Percentiles rank a stretch among this genome's conserved stretches.
These are phyloP conservation scores for Agrochola circellaris DNA, from an alignment of 2,888 invertebrate genomes.

Conservation along the genomic window DNA sequence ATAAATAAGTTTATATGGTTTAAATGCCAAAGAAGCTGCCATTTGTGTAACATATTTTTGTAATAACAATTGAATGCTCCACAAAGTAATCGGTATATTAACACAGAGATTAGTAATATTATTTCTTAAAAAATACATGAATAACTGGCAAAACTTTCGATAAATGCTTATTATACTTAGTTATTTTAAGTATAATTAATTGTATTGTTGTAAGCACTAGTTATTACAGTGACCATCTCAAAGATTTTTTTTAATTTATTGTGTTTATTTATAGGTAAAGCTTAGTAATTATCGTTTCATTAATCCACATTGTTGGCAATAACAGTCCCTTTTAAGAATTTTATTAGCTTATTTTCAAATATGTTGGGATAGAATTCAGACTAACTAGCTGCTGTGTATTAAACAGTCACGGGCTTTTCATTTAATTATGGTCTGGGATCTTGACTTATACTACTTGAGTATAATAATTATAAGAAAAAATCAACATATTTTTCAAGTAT, in stretches of 20 bases:
- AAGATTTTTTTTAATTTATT: not conserved
- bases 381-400: not conserved
- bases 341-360: not conserved
- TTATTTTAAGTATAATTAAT: not conserved
- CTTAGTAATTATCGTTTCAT: not conserved
- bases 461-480: too few species aligned
- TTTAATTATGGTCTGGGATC: not conserved
- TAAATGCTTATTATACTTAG: constrained; percentile 51
- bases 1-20: constrained; percentile 4
- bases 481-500: not conserved
- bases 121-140: constrained; percentile 17
- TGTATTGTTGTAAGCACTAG: constrained; percentile 9
- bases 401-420: not conserved
- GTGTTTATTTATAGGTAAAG: not conserved
- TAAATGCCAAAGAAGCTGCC: constrained; percentile 34
- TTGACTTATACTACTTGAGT: not conserved
- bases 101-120: not conserved
- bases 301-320: not conserved
- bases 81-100: constrained; percentile 4
- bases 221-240: not conserved
- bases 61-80: constrained; percentile 32
- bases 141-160: constrained; percentile 43
- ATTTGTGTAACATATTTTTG: not conserved
- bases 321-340: not conserved
- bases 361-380: not conserved